Conservation (phyloP, 2,888 invertebrate species). For the Hemicrepidius hirtus region DNA sequence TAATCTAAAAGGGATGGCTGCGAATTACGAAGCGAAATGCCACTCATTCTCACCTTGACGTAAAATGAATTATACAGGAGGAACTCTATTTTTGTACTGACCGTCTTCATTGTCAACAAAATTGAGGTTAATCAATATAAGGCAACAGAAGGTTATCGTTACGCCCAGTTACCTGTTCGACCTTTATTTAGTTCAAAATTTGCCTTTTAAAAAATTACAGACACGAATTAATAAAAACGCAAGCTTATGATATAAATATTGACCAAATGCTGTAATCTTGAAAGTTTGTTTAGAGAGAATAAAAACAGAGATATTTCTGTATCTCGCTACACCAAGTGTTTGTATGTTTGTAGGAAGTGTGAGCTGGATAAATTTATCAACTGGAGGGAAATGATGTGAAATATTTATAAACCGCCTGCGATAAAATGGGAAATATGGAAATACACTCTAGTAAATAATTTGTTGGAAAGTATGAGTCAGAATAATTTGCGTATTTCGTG, state of each 20-base stretch:
- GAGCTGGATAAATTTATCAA: slow-evolving; percentile 20
- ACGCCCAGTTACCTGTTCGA: slow-evolving; percentile 30
- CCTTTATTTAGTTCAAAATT: slow-evolving; percentile 18
- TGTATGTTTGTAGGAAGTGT: slow-evolving; percentile 22
- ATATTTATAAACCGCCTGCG: slow-evolving; percentile 12
- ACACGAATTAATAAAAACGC: background rate
- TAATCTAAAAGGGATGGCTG: background rate
- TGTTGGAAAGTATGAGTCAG: background rate
- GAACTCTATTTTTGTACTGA: slow-evolving; percentile 19
- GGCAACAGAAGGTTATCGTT: slow-evolving; percentile 36
- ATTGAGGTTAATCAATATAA: slow-evolving; percentile 41
- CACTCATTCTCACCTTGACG: background rate
- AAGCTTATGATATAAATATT: background rate
- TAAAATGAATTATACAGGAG: slow-evolving; percentile 19
- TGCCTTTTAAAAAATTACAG: background rate
- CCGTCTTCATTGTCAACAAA: slow-evolving; percentile 34
- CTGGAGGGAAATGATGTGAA: slow-evolving; percentile 19
- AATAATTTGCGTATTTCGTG: slow-evolving; percentile 10
- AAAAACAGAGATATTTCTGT: slow-evolving; percentile 9
- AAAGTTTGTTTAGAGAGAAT: background rate
- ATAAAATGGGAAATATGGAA: slow-evolving; percentile 1
- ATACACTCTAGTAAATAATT: background rate
- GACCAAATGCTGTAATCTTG: background rate
- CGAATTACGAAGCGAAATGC: background rate
- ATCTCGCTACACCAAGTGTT: slow-evolving; percentile 4